Base-by-base conservation (phyloP, 2,113 vertebrate genomes). In the pig (Sus scrofa) region DNA sequence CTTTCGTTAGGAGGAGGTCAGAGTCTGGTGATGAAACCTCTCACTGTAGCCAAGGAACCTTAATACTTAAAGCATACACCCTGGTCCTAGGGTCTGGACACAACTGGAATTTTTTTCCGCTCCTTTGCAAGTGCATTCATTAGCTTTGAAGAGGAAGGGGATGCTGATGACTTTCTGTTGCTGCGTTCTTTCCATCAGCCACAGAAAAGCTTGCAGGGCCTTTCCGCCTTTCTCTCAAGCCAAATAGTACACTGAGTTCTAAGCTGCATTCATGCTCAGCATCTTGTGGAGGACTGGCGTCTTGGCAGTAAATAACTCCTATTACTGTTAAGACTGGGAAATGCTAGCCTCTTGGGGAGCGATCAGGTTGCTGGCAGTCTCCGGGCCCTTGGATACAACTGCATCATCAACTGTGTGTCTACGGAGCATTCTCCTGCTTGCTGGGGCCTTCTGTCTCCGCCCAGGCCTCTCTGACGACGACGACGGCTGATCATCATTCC, bases 371-470 rank as follows among this genome's bases (percentile, higher is more conserved):
- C 91, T 82, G 0, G 79, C 37, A 62, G 32, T 1, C 52, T 89
- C 93, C 18, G 56, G 86, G n/a, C 79, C 68, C 74, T 94, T 84
- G 10, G 86, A 58, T 2, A 90, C 37, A 52, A 97, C 97, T 0
- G 96, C 20, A 16, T 98, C 92, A 0, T 8, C 91, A 2, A 98
- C 98, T 0, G 99, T 99, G 97, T 99, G 99, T 56, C 99, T 99
- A 63, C 99, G 98, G 52, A 98, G 96, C 97, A 98, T 85, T 3
- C 97, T 92, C 52, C 96, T 97, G 26, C 95, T 98, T 44, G 95
- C 89, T 1, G 2, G 73, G 68, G 77, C 91, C 8, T 82, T 77
- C 0, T 83, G 92, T 3, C 20, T 8, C 5, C 4, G 0, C 34
- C 54, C 62, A 0, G 44, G 96, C 85, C 74, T 97, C 90, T 50